phyloP scores from a whole-genome alignment of 2,888 invertebrate species.

The Caenorhabditis sp. region DNA sequence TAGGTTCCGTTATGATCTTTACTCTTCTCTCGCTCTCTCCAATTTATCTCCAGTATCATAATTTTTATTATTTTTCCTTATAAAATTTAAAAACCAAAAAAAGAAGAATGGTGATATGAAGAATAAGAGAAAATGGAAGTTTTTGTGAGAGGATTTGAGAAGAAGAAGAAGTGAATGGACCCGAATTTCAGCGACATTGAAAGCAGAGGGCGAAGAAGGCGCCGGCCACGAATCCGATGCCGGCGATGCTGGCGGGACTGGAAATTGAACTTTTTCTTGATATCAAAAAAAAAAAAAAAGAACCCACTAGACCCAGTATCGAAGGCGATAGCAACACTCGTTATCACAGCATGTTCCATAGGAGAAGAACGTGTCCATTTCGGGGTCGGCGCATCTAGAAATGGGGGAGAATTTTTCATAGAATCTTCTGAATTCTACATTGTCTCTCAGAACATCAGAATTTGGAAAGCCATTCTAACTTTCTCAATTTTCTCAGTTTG shows the following conservation, averaged over 20 bases:
- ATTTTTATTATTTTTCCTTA: conserved; percentile 29
- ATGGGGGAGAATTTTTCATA: background rate
- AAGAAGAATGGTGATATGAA: conserved; percentile 41
- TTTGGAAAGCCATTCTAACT: no score
- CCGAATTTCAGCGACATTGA: conserved; percentile 68
- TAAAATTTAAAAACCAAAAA: conserved; percentile 25
- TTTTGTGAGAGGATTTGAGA: background rate
- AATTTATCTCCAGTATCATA: background rate
- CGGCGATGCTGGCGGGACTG: conserved; percentile 74
- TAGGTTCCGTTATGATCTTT: background rate
- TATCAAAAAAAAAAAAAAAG: no score
- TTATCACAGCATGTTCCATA: conserved; percentile 72
- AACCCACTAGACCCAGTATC: conserved; percentile 76
- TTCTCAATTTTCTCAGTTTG: no score
- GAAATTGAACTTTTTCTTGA: no score
- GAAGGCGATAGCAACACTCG: conserved; percentile 71
- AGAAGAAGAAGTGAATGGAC: conserved; percentile 21
- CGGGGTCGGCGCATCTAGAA: conserved; percentile 72
- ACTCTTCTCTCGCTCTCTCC: background rate
- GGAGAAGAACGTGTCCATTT: conserved; percentile 70
- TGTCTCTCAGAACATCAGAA: no score
- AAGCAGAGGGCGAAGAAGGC: conserved; percentile 78
- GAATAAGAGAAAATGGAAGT: conserved; percentile 26
- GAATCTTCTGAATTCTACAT: no score
- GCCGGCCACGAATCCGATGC: conserved; percentile 72